These are phyloP conservation scores for Epinephelus malabaricus DNA, from an alignment of 2,797 vertebrate species.

Conservation along the genomic window DNA sequence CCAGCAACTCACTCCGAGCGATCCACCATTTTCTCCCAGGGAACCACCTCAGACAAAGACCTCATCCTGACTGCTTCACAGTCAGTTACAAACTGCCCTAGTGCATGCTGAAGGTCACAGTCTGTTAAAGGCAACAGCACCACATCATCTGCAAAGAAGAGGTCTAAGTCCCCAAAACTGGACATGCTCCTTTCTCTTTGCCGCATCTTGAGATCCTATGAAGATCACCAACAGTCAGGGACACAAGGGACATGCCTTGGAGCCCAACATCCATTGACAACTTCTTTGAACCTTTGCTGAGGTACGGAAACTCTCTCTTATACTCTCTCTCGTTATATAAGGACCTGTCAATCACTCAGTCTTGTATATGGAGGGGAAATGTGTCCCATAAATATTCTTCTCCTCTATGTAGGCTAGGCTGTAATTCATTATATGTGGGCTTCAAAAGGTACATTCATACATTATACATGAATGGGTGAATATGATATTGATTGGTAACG, in stretches of 20 bases:
- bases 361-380: neutral
- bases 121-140: neutral
- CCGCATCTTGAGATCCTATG: too few relatives aligned
- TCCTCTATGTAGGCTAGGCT: neutral
- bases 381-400: neutral
- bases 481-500: slow-evolving; percentile 11
- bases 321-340: neutral
- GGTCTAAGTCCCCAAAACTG: neutral
- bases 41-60: too few relatives aligned
- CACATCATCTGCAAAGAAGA: neutral
- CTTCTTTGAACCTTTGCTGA: slow-evolving; percentile 2
- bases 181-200: too few relatives aligned
- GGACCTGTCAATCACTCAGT: too few relatives aligned
- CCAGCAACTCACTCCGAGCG: too few relatives aligned
- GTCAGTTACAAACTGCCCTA: too few relatives aligned
- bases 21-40: too few relatives aligned
- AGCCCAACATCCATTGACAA: neutral
- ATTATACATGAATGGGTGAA: slow-evolving; percentile 2
- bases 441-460: slow-evolving; percentile 10
- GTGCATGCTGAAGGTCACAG: too few relatives aligned
- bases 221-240: too few relatives aligned
- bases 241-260: neutral
- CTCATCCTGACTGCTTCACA: too few relatives aligned
- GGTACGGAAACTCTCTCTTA: neutral
- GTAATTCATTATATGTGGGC: neutral